These are phyloP conservation scores for Tetropium fuscum DNA, from an alignment of 2,888 invertebrate genomes.

Conservation along the genomic window DNA sequence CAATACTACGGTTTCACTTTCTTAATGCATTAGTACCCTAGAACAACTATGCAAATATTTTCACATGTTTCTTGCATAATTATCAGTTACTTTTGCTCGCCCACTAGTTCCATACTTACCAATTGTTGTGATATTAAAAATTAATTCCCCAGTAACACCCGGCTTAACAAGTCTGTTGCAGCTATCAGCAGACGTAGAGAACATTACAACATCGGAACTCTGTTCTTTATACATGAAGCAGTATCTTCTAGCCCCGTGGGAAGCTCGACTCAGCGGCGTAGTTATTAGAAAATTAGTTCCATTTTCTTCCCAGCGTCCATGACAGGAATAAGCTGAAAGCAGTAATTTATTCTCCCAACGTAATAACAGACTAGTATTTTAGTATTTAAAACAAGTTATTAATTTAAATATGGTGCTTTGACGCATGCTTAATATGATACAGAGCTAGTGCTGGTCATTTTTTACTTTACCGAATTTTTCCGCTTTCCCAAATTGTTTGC, in stretches of 20 bases:
- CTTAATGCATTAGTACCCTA: no score
- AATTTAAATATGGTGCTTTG: no score
- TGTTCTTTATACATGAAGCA: conserved; percentile 83
- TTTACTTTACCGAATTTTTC: no score
- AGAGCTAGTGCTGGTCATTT: no score
- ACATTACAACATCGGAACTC: conserved; percentile 67
- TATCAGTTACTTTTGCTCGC: no score
- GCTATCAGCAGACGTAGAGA: conserved; percentile 74
- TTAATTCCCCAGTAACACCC: conserved; percentile 71
- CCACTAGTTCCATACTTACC: no score
- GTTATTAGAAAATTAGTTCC: conserved; percentile 88
- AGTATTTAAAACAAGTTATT: no score
- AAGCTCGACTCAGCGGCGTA: conserved; percentile 77
- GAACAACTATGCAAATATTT: no score
- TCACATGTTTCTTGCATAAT: no score
- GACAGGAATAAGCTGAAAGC: conserved; percentile 85
- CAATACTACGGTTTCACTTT: no score
- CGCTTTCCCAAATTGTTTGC: no score
- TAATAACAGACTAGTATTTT: not conserved
- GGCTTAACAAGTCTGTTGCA: conserved; percentile 71
- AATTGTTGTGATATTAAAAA: conserved; percentile 78
- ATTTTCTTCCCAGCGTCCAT: conserved; percentile 90
- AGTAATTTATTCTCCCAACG: not conserved
- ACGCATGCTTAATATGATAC: no score
- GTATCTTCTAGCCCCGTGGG: conserved; percentile 76